Evolutionary conservation across 2,797 vertebrate species (phyloP).

Genomic region (Apodemus agrarius): DNA sequence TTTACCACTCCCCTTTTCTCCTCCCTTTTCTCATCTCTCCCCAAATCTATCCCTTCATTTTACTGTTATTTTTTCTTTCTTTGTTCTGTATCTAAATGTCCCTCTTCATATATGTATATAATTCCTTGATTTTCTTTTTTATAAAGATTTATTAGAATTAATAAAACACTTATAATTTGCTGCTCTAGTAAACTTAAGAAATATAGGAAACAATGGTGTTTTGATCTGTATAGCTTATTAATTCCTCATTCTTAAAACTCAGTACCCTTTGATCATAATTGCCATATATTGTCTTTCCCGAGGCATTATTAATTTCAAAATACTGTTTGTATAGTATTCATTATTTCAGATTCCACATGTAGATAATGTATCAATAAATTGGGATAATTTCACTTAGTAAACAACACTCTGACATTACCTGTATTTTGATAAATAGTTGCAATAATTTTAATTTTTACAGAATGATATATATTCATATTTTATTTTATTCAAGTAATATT

Average conservation of each 20-base stretch:
- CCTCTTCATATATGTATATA: background rate
- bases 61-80: too few species aligned
- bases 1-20: too few species aligned
- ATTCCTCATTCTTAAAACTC: background rate
- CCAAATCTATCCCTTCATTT: accelerated
- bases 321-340: background rate
- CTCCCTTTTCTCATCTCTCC: background rate
- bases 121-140: background rate
- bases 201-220: background rate
- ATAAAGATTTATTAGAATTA: background rate
- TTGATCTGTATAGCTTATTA: background rate
- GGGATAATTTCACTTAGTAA: background rate
- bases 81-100: background rate
- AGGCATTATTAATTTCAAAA: accelerated
- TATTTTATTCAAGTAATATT: background rate
- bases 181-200: background rate
- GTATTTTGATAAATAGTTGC: background rate
- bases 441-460: background rate
- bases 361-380: background rate
- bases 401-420: too few species aligned
- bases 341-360: background rate
- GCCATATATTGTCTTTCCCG: background rate
- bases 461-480: background rate
- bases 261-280: background rate
- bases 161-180: background rate